Base-by-base conservation (phyloP, 1,140 invertebrate species). In the Diabrotica undecimpunctata region DNA sequence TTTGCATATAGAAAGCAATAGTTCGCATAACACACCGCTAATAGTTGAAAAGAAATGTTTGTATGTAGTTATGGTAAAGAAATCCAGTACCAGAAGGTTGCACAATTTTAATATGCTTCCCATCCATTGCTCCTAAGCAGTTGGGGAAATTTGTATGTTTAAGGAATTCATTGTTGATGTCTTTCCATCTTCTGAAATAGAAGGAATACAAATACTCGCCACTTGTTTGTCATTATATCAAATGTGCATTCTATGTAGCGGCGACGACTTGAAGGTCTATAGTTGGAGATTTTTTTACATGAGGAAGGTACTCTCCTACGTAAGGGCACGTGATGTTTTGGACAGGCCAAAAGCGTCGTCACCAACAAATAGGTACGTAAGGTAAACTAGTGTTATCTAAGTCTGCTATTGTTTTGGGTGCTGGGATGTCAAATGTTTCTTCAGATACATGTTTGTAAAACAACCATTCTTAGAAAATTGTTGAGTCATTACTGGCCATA, bases 211-310 rank as follows among this genome's bases (percentile, higher is more conserved):
- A 13, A 13, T 52, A 64, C 58, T 36, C 54, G 9, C 77, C 76
- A 78, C 66, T 78, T 79, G 55, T 78, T 78, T 6, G 58, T 6
- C 14, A 75, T 37, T 8, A 76, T 73, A 8, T 66, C 72, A 72
- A 75, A 75, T 13, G 70, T 54, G 72, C 81, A 81, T 68, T 83
- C 81, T 13, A 81, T 71, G 14, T 78, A 75, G 50, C 77, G 55
- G 63, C 79, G 65, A 25, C 75, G 79, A 59, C 75, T 67, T 36
- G 71, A 71, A 13, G 80, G 62, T 36, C 77, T 65, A 67, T 82
- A 83, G 67, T 84, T 83, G 82, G 14, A 80, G 73, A n/a, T 66
- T 64, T 65, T 70, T 72, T 78, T 46, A 74, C 61, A 14, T 73
- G 54, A 41, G 68, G 51, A 36, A 81, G 66, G 51, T 62, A 54